Evolutionary conservation across 2,113 vertebrate species (phyloP).

Genomic region (Mustela lutreola): DNA sequence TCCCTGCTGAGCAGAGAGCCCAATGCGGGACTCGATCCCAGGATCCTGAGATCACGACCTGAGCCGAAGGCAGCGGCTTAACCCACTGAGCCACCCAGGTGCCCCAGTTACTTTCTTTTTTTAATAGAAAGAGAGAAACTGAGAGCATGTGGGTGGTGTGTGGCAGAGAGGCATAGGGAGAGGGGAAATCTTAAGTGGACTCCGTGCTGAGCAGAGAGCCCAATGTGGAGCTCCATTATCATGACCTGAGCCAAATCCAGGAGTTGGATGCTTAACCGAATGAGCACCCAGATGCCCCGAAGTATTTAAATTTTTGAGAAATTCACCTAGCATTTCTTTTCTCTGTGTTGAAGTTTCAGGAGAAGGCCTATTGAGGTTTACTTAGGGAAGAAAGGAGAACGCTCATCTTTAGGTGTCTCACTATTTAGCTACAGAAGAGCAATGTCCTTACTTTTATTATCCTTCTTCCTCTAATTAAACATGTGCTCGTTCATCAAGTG

Average conservation of each 20-base stretch:
- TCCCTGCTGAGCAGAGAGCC: too few relatives aligned
- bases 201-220: background rate
- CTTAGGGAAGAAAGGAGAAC: background rate
- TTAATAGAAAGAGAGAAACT: background rate
- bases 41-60: too few relatives aligned
- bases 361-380: background rate
- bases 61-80: too few relatives aligned
- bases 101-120: background rate
- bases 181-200: background rate
- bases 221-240: background rate
- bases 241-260: background rate
- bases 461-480: background rate
- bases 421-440: background rate
- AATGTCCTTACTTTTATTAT: background rate
- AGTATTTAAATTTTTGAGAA: constrained; percentile 10
- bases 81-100: too few relatives aligned
- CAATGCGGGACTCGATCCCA: too few relatives aligned
- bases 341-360: background rate
- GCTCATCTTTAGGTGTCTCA: background rate
- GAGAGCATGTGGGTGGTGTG: background rate
- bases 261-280: background rate
- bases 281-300: background rate
- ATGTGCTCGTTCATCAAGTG: background rate
- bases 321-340: background rate
- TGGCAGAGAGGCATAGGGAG: background rate